A percentile compares a stretch with the other conserved stretches of the same genome.
Conservation (phyloP, 2,888 invertebrate genomes). For the Calameuta idolon region DNA sequence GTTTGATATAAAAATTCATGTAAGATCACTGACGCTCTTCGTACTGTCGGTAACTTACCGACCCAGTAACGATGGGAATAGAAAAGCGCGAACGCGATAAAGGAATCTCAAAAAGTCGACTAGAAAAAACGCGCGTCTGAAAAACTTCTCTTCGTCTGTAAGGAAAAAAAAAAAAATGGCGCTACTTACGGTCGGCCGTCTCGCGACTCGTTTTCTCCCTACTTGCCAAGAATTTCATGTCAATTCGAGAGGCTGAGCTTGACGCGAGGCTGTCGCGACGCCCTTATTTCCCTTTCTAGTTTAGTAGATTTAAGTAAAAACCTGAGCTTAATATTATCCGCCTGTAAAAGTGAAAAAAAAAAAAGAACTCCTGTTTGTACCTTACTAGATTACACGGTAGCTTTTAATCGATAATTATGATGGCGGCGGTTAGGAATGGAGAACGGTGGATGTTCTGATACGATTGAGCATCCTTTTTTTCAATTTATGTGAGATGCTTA, state of each 20-base stretch:
- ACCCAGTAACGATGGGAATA: too few relatives aligned
- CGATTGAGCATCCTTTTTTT: background rate
- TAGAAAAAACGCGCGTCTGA: background rate
- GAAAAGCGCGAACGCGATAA: too few relatives aligned
- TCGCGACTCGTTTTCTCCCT: conserved; percentile 27
- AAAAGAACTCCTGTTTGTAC: conserved; percentile 59
- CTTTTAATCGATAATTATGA: conserved; percentile 10
- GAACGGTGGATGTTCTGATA: background rate
- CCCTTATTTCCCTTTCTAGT: background rate
- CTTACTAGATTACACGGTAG: conserved; percentile 46
- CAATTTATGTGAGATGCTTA: conserved; percentile 30
- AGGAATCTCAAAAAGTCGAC: too few relatives aligned
- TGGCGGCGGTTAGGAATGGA: background rate
- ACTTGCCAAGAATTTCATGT: conserved; percentile 31
- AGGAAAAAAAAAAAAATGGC: conserved; percentile 7
- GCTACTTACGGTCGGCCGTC: conserved; percentile 24
- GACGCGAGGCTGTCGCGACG: conserved; percentile 10
- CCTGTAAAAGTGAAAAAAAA: conserved; percentile 39
- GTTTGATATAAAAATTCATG: too few relatives aligned
- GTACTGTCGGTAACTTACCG: too few relatives aligned
- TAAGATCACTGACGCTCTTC: too few relatives aligned
- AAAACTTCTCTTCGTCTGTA: background rate
- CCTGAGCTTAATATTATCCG: conserved; percentile 58
- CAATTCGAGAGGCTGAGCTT: conserved; percentile 23
- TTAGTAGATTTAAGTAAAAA: conserved; percentile 32